These are phyloP conservation scores for Drosophila orosa DNA, from an alignment of 1,140 invertebrate genomes.

Conservation along the genomic window DNA sequence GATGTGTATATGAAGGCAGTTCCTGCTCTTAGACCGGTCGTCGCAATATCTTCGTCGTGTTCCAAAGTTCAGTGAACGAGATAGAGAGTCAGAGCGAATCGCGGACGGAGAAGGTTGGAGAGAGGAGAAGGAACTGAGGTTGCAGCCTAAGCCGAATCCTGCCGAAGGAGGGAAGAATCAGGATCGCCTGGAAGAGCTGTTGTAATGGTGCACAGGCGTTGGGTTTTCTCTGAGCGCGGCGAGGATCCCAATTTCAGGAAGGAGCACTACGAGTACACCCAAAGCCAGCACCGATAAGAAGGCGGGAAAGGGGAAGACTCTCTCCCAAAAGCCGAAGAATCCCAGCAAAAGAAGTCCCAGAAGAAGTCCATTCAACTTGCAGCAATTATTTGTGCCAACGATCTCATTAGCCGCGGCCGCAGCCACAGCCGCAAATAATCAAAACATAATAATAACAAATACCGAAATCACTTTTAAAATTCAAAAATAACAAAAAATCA, in stretches of 20 bases:
- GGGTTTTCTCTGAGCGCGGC: constrained; percentile 50
- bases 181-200: constrained; percentile 34
- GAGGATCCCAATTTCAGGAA: constrained; percentile 48
- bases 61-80: constrained; percentile 40
- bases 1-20: constrained; percentile 48
- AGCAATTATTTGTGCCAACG: constrained; percentile 43
- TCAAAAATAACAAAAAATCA: too few species aligned
- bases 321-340: not conserved
- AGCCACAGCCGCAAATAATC: constrained; percentile 27
- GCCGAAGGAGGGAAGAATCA: not conserved
- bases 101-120: too few species aligned
- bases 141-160: constrained; percentile 9
- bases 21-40: constrained; percentile 51
- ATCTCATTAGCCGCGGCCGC: constrained; percentile 34
- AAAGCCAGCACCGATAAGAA: constrained; percentile 63
- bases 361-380: constrained; percentile 71
- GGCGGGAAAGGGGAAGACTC: not conserved
- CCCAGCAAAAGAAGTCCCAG: constrained; percentile 9
- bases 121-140: too few species aligned
- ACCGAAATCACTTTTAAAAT: constrained; percentile 5
- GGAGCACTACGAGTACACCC: constrained; percentile 69
- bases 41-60: constrained; percentile 21
- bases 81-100: not conserved
- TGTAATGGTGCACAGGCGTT: constrained; percentile 66
- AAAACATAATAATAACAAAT: constrained; percentile 27